phyloP scores from a whole-genome alignment of 1,140 invertebrate genomes.

The Metaphire vulgaris region DNA sequence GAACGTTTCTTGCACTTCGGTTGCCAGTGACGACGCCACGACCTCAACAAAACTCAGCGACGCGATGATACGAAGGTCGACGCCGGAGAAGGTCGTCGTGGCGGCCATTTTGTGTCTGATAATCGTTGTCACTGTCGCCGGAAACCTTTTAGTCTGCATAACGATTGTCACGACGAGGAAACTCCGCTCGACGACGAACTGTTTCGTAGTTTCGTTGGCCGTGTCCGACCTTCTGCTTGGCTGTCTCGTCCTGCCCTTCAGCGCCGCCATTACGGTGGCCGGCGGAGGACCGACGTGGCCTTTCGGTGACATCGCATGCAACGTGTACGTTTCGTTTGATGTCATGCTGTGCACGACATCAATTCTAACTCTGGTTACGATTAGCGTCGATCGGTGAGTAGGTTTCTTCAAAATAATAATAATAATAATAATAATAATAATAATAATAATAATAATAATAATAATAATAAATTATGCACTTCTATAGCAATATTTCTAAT shows the following conservation, averaged over 20 bases:
- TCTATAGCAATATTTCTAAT: neutral
- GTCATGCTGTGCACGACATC: constrained; percentile 19
- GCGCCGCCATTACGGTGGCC: constrained; percentile 46
- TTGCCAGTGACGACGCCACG: neutral
- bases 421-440: constrained; percentile 4
- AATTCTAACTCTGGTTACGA: constrained; percentile 8
- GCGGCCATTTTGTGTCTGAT: neutral
- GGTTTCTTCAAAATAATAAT: neutral
- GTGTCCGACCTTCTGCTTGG: constrained; percentile 47
- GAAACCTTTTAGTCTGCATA: constrained; percentile 60
- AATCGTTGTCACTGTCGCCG: constrained; percentile 41
- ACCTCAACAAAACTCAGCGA: neutral
- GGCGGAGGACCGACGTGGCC: constrained; percentile 3
- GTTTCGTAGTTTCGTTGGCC: constrained; percentile 47
- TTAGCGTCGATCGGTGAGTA: constrained; percentile 3
- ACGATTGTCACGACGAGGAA: constrained; percentile 56
- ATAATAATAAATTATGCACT: neutral
- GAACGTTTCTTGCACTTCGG: neutral
- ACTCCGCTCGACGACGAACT: constrained; percentile 53
- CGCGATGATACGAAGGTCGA: neutral
- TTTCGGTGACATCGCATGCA: neutral
- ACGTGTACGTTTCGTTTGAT: neutral
- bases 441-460: neutral
- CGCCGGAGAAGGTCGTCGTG: neutral
- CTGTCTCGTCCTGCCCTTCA: constrained; percentile 61